These are phyloP conservation scores for Lophura nycthemera DNA, from an alignment of 2,113 vertebrate species.

Conservation along the genomic window DNA sequence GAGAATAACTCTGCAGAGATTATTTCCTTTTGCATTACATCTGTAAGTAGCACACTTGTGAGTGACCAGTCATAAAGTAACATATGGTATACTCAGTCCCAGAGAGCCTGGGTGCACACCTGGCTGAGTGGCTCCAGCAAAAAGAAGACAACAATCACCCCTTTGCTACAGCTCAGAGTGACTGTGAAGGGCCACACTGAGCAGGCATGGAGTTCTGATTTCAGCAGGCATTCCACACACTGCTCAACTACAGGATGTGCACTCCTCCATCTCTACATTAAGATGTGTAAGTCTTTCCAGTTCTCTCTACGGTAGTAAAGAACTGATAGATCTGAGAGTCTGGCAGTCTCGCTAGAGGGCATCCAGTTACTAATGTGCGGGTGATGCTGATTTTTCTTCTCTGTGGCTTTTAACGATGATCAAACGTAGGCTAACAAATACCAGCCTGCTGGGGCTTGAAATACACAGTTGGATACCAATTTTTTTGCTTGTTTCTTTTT, in stretches of 20 bases:
- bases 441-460: not conserved
- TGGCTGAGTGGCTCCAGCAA: rapidly evolving
- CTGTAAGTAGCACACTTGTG: rapidly evolving
- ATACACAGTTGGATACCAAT: not conserved
- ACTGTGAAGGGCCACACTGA: not conserved
- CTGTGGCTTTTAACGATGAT: not conserved
- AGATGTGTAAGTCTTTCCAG: not conserved
- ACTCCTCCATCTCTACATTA: not conserved
- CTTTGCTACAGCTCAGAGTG: not conserved
- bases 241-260: not conserved
- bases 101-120: rapidly evolving
- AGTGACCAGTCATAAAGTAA: not conserved
- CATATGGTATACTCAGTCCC: rapidly evolving
- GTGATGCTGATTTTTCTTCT: not conserved
- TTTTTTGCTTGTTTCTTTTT: not conserved
- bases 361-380: conserved; percentile 26
- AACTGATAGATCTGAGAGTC: rapidly evolving
- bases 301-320: not conserved
- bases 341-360: conserved; percentile 64
- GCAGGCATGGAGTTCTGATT: not conserved
- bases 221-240: not conserved
- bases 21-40: not conserved
- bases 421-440: conserved; percentile 4
- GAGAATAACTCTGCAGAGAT: not conserved
- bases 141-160: not conserved